A percentile compares a stretch with the other conserved stretches of the same genome.
These are phyloP conservation scores for Perithous albicinctus DNA, from an alignment of 2,888 invertebrate species.

Conservation along the genomic window DNA sequence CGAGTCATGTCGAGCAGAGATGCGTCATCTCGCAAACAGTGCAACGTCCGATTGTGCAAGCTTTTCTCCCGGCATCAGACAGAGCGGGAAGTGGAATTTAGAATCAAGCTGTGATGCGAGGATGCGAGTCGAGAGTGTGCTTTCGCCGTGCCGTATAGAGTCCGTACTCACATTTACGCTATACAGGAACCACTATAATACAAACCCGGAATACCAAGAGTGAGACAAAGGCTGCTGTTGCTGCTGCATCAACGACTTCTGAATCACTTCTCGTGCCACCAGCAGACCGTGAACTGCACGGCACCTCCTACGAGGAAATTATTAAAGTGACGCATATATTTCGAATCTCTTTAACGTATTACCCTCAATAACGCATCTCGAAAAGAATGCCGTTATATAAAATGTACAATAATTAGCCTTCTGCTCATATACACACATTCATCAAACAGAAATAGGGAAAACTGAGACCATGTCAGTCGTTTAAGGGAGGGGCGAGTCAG, in stretches of 20 bases:
- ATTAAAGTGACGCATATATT: slow-evolving; percentile 66
- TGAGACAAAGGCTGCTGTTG: slow-evolving; percentile 50
- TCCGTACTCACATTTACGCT: not conserved
- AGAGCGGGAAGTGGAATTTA: not conserved
- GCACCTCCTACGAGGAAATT: slow-evolving; percentile 64
- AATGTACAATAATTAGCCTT: not conserved
- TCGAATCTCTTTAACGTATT: slow-evolving; percentile 51
- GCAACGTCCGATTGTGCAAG: slow-evolving; percentile 79
- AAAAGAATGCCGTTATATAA: slow-evolving; percentile 10
- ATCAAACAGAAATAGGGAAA: not conserved
- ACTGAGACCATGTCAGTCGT: no score
- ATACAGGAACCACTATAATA: slow-evolving; percentile 69
- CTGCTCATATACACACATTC: not conserved
- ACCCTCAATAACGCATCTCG: slow-evolving; percentile 39
- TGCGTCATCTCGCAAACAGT: slow-evolving; percentile 71
- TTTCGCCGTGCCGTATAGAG: slow-evolving; percentile 65
- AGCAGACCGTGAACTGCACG: slow-evolving; percentile 64
- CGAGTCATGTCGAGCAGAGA: slow-evolving; percentile 69
- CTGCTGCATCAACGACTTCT: slow-evolving; percentile 63
- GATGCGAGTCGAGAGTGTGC: slow-evolving; percentile 68
- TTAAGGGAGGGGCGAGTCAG: no score
- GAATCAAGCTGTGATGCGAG: slow-evolving; percentile 5
- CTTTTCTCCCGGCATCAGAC: not conserved
- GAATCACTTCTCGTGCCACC: slow-evolving; percentile 65
- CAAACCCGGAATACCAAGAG: slow-evolving; percentile 55